phyloP scores from a whole-genome alignment of 2,113 vertebrate species.

The Todiramphus chloris region DNA sequence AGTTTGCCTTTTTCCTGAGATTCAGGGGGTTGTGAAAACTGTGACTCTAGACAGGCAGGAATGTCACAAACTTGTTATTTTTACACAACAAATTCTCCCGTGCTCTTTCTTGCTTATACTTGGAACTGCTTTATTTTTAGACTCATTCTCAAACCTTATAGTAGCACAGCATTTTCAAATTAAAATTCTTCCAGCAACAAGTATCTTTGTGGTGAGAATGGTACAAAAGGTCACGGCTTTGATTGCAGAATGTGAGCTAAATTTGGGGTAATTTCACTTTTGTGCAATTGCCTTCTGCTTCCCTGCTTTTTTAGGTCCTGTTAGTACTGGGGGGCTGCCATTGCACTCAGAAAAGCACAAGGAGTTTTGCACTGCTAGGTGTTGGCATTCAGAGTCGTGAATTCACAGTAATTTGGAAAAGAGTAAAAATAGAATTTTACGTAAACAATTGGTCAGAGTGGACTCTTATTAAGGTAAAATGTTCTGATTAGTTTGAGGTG shows the following conservation, averaged over 20 bases:
- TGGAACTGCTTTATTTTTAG: not conserved
- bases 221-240: not conserved
- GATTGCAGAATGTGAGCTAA: not conserved
- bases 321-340: not conserved
- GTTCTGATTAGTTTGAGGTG: not conserved
- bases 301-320: not conserved
- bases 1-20: constrained; percentile 4
- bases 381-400: not conserved
- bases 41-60: not conserved
- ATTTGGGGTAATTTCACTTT: not conserved
- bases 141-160: not conserved
- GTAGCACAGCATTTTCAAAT: not conserved
- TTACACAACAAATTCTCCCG: not conserved
- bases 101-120: not conserved
- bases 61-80: not conserved
- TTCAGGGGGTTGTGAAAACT: not conserved
- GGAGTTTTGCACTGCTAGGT: not conserved
- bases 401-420: not conserved
- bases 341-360: not conserved
- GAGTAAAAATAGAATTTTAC: not conserved
- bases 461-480: not conserved
- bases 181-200: not conserved
- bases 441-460: not conserved
- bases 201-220: not conserved
- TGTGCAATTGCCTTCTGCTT: not conserved